Evolutionary conservation across 2,888 invertebrate species (phyloP).

Genomic region (Torymus aiolomorphi): DNA sequence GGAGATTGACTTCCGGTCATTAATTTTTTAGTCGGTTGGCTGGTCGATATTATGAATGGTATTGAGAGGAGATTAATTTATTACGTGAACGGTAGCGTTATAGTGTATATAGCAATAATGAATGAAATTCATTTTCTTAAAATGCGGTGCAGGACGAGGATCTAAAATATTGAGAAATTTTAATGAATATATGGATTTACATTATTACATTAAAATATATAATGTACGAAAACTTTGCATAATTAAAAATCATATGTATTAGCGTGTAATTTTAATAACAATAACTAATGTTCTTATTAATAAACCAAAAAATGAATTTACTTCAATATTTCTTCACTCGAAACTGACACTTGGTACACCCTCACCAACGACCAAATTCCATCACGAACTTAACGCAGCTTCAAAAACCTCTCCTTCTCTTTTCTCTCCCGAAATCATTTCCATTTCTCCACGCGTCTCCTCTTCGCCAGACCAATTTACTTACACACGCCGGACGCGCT

Average conservation of each 20-base stretch:
- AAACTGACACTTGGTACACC: too few species aligned
- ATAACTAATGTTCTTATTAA: neutral
- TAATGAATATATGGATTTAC: too few species aligned
- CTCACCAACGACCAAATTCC: neutral
- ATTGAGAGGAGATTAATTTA: too few species aligned
- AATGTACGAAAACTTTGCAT: too few species aligned
- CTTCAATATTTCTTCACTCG: neutral
- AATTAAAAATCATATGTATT: too few species aligned
- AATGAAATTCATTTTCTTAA: too few species aligned
- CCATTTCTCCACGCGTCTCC: neutral
- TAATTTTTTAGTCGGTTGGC: neutral
- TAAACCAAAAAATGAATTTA: neutral
- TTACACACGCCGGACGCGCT: conserved; percentile 9
- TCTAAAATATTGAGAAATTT: too few species aligned
- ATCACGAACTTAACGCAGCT: conserved; percentile 1
- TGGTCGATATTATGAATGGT: neutral
- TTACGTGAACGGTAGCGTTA: too few species aligned
- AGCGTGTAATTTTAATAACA: too few species aligned
- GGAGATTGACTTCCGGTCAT: conserved; percentile 15
- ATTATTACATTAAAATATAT: too few species aligned
- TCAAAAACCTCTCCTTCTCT: conserved; percentile 9
- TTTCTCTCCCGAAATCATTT: conserved; percentile 1
- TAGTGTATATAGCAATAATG: too few species aligned
- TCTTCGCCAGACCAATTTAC: conserved; percentile 21
- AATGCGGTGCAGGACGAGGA: too few species aligned